These are phyloP conservation scores for Geodia barretti DNA, from an alignment of 37 sponge, comb jelly and placozoan genomes.

Conservation along the genomic window DNA sequence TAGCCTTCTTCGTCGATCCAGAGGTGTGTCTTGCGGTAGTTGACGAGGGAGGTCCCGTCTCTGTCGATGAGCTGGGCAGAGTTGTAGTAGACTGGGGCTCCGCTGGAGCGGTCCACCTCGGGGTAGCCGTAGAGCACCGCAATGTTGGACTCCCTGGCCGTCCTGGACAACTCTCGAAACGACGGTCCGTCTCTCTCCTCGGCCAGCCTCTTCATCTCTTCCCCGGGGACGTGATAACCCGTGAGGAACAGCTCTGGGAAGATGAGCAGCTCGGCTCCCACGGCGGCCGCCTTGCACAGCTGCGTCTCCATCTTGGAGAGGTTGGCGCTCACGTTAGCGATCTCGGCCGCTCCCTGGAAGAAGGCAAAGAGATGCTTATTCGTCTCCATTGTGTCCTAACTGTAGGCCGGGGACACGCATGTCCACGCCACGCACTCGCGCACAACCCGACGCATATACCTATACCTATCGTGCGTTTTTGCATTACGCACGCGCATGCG, in stretches of 20 bases:
- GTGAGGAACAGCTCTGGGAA: slow-evolving; percentile 67
- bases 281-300: slow-evolving; percentile 20
- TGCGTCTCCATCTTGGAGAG: slow-evolving; percentile 46
- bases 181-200: slow-evolving; percentile 37
- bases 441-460: no score
- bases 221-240: slow-evolving; percentile 35
- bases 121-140: slow-evolving; percentile 69
- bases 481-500: no score
- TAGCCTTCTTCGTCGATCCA: slow-evolving; percentile 10
- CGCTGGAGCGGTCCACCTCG: slow-evolving; percentile 19
- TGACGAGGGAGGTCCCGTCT: slow-evolving; percentile 37
- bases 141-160: slow-evolving; percentile 27
- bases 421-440: no score
- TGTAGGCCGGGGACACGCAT: no score
- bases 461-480: no score
- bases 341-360: slow-evolving; percentile 40
- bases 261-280: slow-evolving; percentile 44
- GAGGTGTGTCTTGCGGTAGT: slow-evolving; percentile 62
- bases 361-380: slow-evolving; percentile 21
- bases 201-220: slow-evolving; percentile 32
- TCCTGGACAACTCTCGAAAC: slow-evolving; percentile 41
- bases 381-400: not conserved
- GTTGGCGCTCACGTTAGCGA: slow-evolving; percentile 26
- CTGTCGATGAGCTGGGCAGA: slow-evolving; percentile 55
- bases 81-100: slow-evolving; percentile 29